A percentile compares a stretch with the other conserved stretches of the same genome.
Evolutionary conservation across 1,140 invertebrate species (phyloP).

Genomic region (Micrasema minimum): DNA sequence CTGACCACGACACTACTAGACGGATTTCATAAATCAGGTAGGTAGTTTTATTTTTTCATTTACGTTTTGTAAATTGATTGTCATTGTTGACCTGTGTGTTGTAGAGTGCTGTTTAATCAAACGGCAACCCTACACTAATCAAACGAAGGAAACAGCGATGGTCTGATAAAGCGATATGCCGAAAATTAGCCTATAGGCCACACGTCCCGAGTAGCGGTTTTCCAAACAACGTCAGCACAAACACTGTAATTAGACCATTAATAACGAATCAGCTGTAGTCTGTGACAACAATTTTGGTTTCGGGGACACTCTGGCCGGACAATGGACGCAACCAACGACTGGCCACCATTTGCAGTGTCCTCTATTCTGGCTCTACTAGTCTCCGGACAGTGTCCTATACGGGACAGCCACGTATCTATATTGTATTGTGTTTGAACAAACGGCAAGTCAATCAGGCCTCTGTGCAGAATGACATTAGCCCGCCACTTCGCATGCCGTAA

Average conservation of each 20-base stretch:
- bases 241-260: slow-evolving; percentile 32
- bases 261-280: slow-evolving; percentile 24
- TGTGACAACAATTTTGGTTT: slow-evolving; percentile 31
- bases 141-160: no score
- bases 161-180: no score
- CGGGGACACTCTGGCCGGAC: slow-evolving; percentile 16
- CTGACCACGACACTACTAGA: no score
- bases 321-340: not conserved
- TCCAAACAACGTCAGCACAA: slow-evolving; percentile 10
- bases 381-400: no score
- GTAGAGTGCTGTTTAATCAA: not conserved
- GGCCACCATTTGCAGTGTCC: not conserved
- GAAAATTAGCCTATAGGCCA: slow-evolving; percentile 7
- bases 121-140: no score
- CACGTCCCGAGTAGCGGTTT: slow-evolving; percentile 12
- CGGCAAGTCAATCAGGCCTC: slow-evolving; percentile 6
- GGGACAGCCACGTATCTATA: no score
- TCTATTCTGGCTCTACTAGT: no score
- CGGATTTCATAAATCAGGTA: no score
- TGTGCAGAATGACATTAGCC: not conserved
- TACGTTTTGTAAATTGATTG: no score
- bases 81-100: not conserved
- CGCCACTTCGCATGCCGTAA: no score
- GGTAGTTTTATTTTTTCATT: no score
- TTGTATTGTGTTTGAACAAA: slow-evolving; percentile 3